Conservation (phyloP, 2,888 invertebrate species). For the Melikaiella ostensackeni region DNA sequence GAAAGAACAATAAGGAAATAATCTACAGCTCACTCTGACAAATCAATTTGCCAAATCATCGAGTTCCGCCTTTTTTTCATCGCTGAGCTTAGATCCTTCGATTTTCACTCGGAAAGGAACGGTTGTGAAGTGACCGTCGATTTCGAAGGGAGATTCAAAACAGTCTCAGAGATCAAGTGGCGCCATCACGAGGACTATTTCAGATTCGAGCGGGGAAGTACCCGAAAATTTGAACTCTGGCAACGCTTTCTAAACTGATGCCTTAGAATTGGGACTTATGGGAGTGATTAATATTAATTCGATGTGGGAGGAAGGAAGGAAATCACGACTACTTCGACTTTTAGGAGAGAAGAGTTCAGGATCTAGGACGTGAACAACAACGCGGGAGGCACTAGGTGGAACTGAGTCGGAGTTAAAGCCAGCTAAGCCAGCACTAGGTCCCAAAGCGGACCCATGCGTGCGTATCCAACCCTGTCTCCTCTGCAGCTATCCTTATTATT, state of each 20-base stretch:
- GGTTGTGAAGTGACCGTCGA: conserved; percentile 14
- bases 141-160: conserved; percentile 28
- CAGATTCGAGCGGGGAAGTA: background rate
- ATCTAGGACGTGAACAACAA: conserved; percentile 58
- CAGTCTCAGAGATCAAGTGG: background rate
- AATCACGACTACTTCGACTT: background rate
- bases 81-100: conserved; percentile 8
- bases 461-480: conserved; percentile 77
- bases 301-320: background rate
- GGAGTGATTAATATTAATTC: background rate
- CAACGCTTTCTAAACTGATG: conserved; percentile 23
- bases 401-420: conserved; percentile 59
- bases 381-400: conserved; percentile 59
- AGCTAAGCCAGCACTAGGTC: conserved; percentile 58
- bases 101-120: conserved; percentile 17
- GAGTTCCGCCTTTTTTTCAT: background rate
- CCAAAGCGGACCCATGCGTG: conserved; percentile 75
- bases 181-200: conserved; percentile 12
- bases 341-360: conserved; percentile 27
- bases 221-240: background rate
- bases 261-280: background rate
- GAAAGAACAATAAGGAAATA: background rate
- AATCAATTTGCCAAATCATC: background rate
- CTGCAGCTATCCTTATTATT: conserved; percentile 73
- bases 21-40: background rate